Evolutionary conservation across 1,140 invertebrate genomes (phyloP).

Genomic region (Drosophila busckii): DNA sequence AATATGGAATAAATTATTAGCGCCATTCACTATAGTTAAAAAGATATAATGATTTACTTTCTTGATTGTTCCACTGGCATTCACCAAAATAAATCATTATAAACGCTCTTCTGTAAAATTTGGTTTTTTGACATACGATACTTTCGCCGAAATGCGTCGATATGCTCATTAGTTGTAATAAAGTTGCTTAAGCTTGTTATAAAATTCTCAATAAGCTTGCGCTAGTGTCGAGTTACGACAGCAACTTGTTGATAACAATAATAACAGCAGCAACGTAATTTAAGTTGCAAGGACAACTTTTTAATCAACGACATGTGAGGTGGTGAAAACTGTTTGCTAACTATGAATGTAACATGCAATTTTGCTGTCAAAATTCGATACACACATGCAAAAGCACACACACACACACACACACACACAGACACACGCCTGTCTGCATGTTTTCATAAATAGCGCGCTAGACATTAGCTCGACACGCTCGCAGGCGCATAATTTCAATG

Average conservation of each 20-base stretch:
- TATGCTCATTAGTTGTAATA: no score
- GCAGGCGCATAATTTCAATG: conserved; percentile 62
- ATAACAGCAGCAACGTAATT: conserved; percentile 15
- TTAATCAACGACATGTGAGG: conserved; percentile 26
- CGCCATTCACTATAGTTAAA: no score
- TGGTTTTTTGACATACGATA: no score
- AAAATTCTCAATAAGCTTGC: neutral
- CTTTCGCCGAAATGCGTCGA: no score
- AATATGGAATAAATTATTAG: no score
- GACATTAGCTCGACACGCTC: conserved; percentile 16
- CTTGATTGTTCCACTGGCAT: no score
- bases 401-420: neutral
- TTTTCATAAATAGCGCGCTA: neutral
- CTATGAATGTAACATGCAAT: conserved; percentile 26
- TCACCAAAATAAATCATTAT: no score
- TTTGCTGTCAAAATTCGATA: conserved; percentile 40
- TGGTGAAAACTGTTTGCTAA: conserved; percentile 15
- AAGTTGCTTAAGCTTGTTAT: no score
- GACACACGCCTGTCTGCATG: neutral
- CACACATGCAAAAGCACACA: conserved; percentile 15
- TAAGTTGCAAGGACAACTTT: conserved; percentile 41
- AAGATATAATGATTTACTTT: no score
- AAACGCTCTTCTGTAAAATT: no score
- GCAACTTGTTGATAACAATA: conserved; percentile 10
- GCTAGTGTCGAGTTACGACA: neutral